A percentile compares a stretch with the other conserved stretches of the same genome.
phyloP scores from a whole-genome alignment of 2,797 vertebrate genomes.

The Caiman crocodilus region DNA sequence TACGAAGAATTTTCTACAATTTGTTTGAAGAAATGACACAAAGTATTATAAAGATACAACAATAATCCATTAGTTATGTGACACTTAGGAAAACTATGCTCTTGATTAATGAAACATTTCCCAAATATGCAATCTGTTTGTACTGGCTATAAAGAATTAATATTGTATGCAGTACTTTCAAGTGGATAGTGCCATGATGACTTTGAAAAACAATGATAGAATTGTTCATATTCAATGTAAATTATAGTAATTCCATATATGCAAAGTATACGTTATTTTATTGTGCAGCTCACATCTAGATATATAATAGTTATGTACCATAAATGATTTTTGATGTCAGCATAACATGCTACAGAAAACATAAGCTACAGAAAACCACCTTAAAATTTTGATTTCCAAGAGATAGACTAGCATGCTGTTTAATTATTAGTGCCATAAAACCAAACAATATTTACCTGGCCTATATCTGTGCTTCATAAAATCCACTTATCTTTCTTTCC shows the following conservation, averaged over 20 bases:
- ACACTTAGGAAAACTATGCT: neutral
- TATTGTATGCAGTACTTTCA: neutral
- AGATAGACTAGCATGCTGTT: constrained; percentile 70
- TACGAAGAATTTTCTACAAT: neutral
- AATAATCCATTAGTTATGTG: constrained; percentile 63
- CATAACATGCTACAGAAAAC: constrained; percentile 13
- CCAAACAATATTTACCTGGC: constrained; percentile 80
- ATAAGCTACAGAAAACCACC: constrained; percentile 17
- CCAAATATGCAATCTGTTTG: constrained; percentile 29
- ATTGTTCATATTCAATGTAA: neutral
- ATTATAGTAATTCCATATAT: neutral
- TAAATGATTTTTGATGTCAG: neutral
- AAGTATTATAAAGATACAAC: constrained; percentile 38
- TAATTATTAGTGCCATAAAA: constrained; percentile 83
- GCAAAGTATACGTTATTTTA: neutral
- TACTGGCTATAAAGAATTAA: neutral
- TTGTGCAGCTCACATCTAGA: neutral
- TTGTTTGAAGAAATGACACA: constrained; percentile 25
- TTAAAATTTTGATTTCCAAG: constrained; percentile 46
- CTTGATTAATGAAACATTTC: constrained; percentile 34
- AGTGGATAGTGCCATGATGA: neutral
- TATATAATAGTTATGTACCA: neutral
- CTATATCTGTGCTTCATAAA: constrained; percentile 68
- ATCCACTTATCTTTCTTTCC: constrained; percentile 77
- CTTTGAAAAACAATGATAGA: constrained; percentile 17